Evolutionary conservation across 2,113 vertebrate genomes (phyloP), one percentile per base, ranked within the genome.

Genomic region (Poeciliopsis retropinna): DNA sequence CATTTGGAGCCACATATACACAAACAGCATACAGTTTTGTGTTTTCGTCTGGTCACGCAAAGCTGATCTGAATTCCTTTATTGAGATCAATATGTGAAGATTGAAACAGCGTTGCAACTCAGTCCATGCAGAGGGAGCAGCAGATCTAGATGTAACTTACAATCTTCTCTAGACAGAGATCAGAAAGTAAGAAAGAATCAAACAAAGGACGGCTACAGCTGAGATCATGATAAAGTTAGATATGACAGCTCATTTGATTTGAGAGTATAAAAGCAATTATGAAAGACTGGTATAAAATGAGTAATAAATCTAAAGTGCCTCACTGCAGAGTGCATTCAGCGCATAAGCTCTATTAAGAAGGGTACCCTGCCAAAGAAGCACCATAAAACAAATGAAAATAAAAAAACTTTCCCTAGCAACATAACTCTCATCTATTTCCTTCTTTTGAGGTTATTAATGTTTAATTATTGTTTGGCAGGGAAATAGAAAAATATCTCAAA

Each of bases 401-500:
- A 76, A 57, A 57, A 65, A 70, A 44, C 12, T n/a, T 41, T 70
- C 61, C 4, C 31, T 6, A 29, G 63, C 34, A 64, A 71, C 30
- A 71, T 65, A 76, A 60, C 76, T 79, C 79, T 66, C 63, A 69
- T 69, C 60, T 67, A 39, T 85, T 76, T 83, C 82, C 76, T 75
- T 82, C 75, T 78, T 76, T 82, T 90, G 77, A 70, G 83, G 87
- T 89, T 81, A 84, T 71, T 76, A 81, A 80, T 85, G 85, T 92
- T 86, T 85, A 90, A 89, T 88, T 81, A 81, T 69, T 91, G 85
- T 92, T 92, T 93, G 89, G 88, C 76, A 72, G 62, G 80, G 82
- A 89, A 89, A 93, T 92, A 75, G 77, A 82, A 75, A 86, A 86
- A 90, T 85, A 73, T 73, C 76, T 86, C 90, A 90, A 90, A 92